Percentiles rank a stretch among this genome's conserved stretches.
phyloP scores from a whole-genome alignment of 2,113 vertebrate genomes.

The Scomber japonicus region DNA sequence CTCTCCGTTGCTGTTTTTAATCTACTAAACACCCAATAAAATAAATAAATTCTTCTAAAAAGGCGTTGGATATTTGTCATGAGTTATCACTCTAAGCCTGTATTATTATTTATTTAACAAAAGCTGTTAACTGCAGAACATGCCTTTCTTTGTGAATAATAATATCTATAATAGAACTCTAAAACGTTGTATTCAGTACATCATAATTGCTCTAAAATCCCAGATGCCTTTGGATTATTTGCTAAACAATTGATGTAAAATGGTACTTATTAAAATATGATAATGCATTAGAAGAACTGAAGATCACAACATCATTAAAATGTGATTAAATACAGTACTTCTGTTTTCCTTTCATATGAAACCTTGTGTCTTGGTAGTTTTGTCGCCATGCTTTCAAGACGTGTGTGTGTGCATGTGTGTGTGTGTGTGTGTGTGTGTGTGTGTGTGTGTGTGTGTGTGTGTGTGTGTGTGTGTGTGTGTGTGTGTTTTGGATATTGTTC shows the following conservation, averaged over 20 bases:
- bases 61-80: not conserved
- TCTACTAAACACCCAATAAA: not conserved
- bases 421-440: constrained; percentile 1
- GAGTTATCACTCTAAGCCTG: not conserved
- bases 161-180: not conserved
- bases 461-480: not conserved
- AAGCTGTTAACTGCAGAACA: constrained; percentile 15
- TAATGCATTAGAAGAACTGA: not conserved
- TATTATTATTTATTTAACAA: not conserved
- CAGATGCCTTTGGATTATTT: not conserved
- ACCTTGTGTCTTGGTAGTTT: too few species aligned
- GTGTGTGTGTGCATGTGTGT: constrained; percentile 5
- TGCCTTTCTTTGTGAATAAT: not conserved
- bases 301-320: constrained; percentile 9
- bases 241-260: not conserved
- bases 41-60: not conserved
- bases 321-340: not conserved
- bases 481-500: constrained; percentile 11
- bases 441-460: constrained; percentile 9
- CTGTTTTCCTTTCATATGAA: not conserved
- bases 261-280: not conserved
- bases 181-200: not conserved
- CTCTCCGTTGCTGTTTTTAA: not conserved
- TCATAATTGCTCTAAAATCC: constrained; percentile 10
- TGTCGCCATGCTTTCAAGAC: too few species aligned